Conservation (phyloP, 2,797 vertebrate species). For the Thunnus albacares region DNA sequence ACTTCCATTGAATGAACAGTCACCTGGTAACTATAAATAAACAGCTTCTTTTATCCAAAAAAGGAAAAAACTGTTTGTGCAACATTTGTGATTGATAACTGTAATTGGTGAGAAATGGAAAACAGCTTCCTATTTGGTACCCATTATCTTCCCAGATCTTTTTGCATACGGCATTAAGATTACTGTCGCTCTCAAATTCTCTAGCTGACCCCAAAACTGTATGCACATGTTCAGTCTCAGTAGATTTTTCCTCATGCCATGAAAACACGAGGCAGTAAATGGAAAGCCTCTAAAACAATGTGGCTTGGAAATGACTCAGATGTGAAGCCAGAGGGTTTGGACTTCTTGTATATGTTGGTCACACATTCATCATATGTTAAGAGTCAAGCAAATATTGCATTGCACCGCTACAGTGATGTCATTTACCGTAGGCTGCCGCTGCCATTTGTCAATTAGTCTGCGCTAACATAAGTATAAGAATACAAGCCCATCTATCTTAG, state of each 20-base stretch:
- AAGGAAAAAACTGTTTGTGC: slow-evolving; percentile 4
- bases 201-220: slow-evolving; percentile 33
- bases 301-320: slow-evolving; percentile 62
- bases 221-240: slow-evolving; percentile 27
- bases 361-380: slow-evolving; percentile 53
- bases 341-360: slow-evolving; percentile 56
- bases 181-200: slow-evolving; percentile 39
- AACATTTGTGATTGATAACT: slow-evolving; percentile 11
- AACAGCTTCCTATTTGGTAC: slow-evolving; percentile 21
- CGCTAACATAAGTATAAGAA: slow-evolving; percentile 7
- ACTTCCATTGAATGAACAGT: not conserved
- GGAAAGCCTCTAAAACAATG: slow-evolving; percentile 64
- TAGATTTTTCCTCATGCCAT: slow-evolving; percentile 40
- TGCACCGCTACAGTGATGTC: slow-evolving; percentile 42
- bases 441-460: slow-evolving; percentile 26
- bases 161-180: slow-evolving; percentile 11
- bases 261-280: slow-evolving; percentile 52
- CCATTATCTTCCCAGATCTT: slow-evolving; percentile 22
- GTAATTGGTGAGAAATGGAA: slow-evolving; percentile 14
- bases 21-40: not conserved
- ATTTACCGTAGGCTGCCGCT: slow-evolving; percentile 31
- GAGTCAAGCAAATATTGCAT: slow-evolving; percentile 39
- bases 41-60: not conserved
- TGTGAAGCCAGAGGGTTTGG: slow-evolving; percentile 47
- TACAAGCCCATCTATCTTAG: not conserved